A percentile compares a stretch with the other conserved stretches of the same genome.
These are phyloP conservation scores for Morone saxatilis DNA, from an alignment of 2,113 vertebrate genomes.

Conservation along the genomic window DNA sequence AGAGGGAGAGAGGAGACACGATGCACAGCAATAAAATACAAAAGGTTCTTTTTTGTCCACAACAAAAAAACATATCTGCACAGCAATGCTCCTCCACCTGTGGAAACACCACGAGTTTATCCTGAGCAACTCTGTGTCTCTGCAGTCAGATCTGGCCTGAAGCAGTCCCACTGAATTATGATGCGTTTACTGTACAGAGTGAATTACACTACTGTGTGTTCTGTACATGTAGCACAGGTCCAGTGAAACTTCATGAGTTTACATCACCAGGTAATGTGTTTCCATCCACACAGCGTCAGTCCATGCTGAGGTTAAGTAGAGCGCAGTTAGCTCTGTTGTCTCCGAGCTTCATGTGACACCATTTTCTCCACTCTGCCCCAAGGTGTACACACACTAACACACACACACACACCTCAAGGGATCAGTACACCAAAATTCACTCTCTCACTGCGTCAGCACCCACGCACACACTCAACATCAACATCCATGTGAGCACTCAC, in stretches of 20 bases:
- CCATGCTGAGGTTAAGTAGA: slow-evolving; percentile 55
- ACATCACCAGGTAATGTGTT: slow-evolving; percentile 1
- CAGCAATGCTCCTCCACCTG: background rate
- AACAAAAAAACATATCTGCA: background rate
- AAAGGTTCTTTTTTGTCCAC: background rate
- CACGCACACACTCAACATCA: slow-evolving; percentile 20
- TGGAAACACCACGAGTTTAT: too few species aligned
- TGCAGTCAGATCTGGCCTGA: background rate
- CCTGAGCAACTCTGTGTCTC: too few species aligned
- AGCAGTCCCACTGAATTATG: too few species aligned
- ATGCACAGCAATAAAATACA: background rate
- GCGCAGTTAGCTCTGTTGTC: slow-evolving; percentile 48
- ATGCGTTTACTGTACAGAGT: too few species aligned
- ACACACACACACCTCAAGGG: slow-evolving; percentile 15
- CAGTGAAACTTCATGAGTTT: background rate
- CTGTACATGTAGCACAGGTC: background rate
- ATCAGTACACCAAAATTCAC: slow-evolving; percentile 59
- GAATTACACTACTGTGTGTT: background rate
- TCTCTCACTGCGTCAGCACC: slow-evolving; percentile 7
- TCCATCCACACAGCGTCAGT: slow-evolving; percentile 22
- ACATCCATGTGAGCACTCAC: slow-evolving; percentile 20
- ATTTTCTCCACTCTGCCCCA: slow-evolving; percentile 60
- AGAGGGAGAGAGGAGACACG: background rate
- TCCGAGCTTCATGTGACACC: slow-evolving; percentile 59
- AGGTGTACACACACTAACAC: slow-evolving; percentile 20